phyloP scores from a whole-genome alignment of 64 coral and sea anemone genomes.

The Pocillopora damicornis region DNA sequence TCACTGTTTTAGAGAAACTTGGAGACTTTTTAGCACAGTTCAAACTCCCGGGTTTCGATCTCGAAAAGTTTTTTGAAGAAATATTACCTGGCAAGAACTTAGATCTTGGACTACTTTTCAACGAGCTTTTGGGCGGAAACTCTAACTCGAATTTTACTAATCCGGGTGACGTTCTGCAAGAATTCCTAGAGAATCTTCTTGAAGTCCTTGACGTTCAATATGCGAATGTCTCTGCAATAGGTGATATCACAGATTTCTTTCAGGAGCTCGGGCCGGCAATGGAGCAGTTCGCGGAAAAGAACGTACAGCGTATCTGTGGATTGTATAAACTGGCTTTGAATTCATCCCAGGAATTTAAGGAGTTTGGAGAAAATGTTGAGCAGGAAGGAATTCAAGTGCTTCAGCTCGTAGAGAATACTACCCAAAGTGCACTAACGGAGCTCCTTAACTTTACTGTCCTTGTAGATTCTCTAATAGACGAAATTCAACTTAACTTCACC shows the following conservation, averaged over 20 bases:
- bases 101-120: conserved; percentile 36
- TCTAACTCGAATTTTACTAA: background rate
- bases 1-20: conserved; percentile 43
- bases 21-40: conserved; percentile 58
- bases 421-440: conserved; percentile 42
- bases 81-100: conserved; percentile 53
- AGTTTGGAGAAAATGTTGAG: conserved; percentile 67
- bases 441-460: conserved; percentile 46
- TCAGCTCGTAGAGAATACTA: conserved; percentile 16
- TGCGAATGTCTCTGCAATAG: conserved; percentile 63
- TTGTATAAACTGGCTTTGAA: conserved; percentile 46
- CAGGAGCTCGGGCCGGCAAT: conserved; percentile 43
- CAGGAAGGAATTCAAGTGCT: conserved; percentile 31
- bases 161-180: conserved; percentile 43
- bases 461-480: conserved; percentile 63
- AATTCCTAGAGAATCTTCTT: conserved; percentile 45
- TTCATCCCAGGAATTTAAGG: conserved; percentile 36
- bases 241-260: conserved; percentile 56
- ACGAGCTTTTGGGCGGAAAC: conserved; percentile 33
- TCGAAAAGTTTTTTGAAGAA: conserved; percentile 64
- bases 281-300: conserved; percentile 26
- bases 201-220: conserved; percentile 32
- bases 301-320: conserved; percentile 30
- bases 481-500: conserved; percentile 76
- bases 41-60: conserved; percentile 52